Evolutionary conservation across 2,888 invertebrate genomes (phyloP).

Genomic region (Muschampia plurimacula): DNA sequence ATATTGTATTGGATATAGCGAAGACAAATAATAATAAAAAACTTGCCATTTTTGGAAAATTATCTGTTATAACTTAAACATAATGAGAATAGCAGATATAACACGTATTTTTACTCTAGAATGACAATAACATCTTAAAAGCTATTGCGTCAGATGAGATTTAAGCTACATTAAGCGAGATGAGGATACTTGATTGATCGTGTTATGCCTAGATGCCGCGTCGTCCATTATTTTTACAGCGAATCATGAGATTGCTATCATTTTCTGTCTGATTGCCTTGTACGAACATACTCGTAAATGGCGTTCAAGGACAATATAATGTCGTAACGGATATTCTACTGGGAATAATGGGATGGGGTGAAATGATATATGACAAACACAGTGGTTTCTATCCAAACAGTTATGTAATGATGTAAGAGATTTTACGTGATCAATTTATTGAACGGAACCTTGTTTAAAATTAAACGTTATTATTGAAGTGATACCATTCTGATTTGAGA

Average conservation of each 20-base stretch:
- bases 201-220: slow-evolving; percentile 42
- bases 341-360: slow-evolving; percentile 26
- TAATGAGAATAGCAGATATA: neutral
- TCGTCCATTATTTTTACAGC: slow-evolving; percentile 53
- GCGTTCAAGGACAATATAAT: slow-evolving; percentile 39
- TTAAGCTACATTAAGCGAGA: slow-evolving; percentile 14
- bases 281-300: slow-evolving; percentile 41
- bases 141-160: slow-evolving; percentile 8
- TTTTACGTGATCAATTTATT: slow-evolving; percentile 5
- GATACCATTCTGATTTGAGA: neutral
- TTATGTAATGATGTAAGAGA: slow-evolving; percentile 5
- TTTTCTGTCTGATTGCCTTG: slow-evolving; percentile 55
- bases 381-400: slow-evolving; percentile 13
- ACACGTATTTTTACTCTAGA: neutral
- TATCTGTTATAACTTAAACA: too few species aligned
- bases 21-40: too few species aligned
- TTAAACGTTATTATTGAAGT: neutral
- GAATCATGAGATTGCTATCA: slow-evolving; percentile 54
- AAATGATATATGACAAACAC: slow-evolving; percentile 29
- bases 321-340: slow-evolving; percentile 25
- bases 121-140: slow-evolving; percentile 3
- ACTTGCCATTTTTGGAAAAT: too few species aligned
- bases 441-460: neutral
- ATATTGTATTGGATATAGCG: too few species aligned
- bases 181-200: slow-evolving; percentile 58